A percentile compares a stretch with the other conserved stretches of the same genome.
phyloP scores from a whole-genome alignment of 2,888 invertebrate genomes.

The Lycophotia porphyrea region DNA sequence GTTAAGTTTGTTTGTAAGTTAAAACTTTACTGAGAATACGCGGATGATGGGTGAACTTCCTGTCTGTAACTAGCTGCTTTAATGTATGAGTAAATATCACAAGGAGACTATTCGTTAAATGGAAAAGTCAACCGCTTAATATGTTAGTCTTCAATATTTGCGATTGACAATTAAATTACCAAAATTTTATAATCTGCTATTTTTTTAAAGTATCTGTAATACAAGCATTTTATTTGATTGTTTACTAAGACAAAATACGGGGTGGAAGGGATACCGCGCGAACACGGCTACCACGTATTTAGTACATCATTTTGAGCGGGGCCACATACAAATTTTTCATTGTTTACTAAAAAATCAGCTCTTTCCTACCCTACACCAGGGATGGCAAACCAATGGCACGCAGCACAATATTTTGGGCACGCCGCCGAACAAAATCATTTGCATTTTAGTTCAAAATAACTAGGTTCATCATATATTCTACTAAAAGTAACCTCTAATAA shows the following conservation, averaged over 20 bases:
- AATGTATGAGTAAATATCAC: conserved; percentile 18
- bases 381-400: too few species aligned
- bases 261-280: too few species aligned
- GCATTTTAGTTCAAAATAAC: too few species aligned
- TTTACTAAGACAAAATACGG: background rate
- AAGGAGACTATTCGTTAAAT: background rate
- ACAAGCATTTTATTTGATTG: background rate
- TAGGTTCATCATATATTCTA: too few species aligned
- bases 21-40: conserved; percentile 15
- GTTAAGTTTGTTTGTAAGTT: conserved; percentile 5
- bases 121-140: background rate
- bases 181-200: background rate
- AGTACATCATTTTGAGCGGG: too few species aligned
- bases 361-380: too few species aligned
- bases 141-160: conserved; percentile 20
- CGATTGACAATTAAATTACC: background rate
- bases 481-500: too few species aligned
- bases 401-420: too few species aligned
- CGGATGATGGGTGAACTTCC: conserved; percentile 23
- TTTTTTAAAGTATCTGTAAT: conserved; percentile 7
- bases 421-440: too few species aligned
- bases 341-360: too few species aligned
- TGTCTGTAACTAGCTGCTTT: conserved; percentile 6
- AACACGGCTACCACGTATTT: too few species aligned
- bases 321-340: too few species aligned